Base-by-base conservation (phyloP, 53 echinoderm and acorn worm genomes). In the Paracentrotus lividus region DNA sequence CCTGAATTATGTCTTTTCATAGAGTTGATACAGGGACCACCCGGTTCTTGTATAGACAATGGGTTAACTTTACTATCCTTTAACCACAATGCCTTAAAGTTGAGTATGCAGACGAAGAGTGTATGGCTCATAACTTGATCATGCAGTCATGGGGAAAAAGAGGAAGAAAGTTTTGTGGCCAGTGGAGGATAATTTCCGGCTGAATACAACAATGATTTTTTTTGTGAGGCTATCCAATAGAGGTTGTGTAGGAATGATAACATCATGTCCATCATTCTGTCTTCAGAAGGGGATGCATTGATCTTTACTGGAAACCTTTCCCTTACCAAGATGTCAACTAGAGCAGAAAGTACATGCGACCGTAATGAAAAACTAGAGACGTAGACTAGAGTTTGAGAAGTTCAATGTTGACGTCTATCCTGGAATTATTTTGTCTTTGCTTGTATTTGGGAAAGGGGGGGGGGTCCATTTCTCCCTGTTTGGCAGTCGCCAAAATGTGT, bases 101-200 rank as follows among this genome's bases (percentile, higher is more conserved):
- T 16, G 38, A 36, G 72, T 18, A 72, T 15, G 72, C 72, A 72
- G 72, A 18, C 6, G 40, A 40, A 20, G 18, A 72, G 38, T 72
- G 36, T 72, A 72, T 18, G 5, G 72, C 72, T 40, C 47, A 47
- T 81, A 81, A 81, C 24, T 81, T 81, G 81, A 81, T 81, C 24
- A 81, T 10, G 49, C 81, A 81, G 81, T 47, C 81, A 47, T 47
- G 81, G n/a, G n/a, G 47, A 45, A 81, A 47, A 81, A 81, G 47
- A 81, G 44, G 81, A 81, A 81, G 81, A 16, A 81, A 81, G 24
- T 81, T 81, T 47, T 72, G 81, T 81, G 47, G 81, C 49, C 81
- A 81, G 81, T 81, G 47, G 81, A 81, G 47, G 81, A 81, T 81
- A 81, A 81, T 81, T 81, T 81, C 81, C 81, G 81, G 44, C 26